These are phyloP conservation scores for Dromas ardeola DNA, from an alignment of 2,113 vertebrate species.

Conservation along the genomic window DNA sequence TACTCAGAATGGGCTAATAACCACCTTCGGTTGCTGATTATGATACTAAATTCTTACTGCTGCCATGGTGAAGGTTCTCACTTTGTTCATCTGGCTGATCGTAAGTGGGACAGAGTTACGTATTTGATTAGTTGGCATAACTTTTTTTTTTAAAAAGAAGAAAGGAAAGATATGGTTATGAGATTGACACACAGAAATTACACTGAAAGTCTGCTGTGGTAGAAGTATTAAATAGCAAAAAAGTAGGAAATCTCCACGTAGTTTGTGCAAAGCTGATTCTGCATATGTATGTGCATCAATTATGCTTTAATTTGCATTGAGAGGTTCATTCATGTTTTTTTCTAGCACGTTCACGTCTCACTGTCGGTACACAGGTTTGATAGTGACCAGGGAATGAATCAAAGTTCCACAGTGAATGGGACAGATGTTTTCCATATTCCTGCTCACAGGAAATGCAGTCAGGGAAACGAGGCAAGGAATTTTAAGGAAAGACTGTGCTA, in stretches of 20 bases:
- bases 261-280: background rate
- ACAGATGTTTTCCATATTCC: background rate
- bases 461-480: background rate
- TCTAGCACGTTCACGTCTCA: background rate
- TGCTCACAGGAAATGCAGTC: background rate
- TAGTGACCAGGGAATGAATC: background rate
- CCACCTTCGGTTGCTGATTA: background rate
- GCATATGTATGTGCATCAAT: background rate
- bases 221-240: background rate
- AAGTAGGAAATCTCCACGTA: background rate
- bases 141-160: background rate
- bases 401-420: background rate
- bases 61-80: background rate
- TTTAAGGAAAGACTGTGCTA: background rate
- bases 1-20: background rate
- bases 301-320: background rate
- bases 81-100: background rate
- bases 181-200: background rate
- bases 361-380: background rate
- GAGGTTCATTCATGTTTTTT: background rate
- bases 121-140: background rate
- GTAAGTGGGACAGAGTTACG: background rate
- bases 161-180: background rate
- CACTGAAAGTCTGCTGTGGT: background rate
- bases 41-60: background rate